These are phyloP conservation scores for Theocolax elegans DNA, from an alignment of 1,140 invertebrate genomes.

Conservation along the genomic window DNA sequence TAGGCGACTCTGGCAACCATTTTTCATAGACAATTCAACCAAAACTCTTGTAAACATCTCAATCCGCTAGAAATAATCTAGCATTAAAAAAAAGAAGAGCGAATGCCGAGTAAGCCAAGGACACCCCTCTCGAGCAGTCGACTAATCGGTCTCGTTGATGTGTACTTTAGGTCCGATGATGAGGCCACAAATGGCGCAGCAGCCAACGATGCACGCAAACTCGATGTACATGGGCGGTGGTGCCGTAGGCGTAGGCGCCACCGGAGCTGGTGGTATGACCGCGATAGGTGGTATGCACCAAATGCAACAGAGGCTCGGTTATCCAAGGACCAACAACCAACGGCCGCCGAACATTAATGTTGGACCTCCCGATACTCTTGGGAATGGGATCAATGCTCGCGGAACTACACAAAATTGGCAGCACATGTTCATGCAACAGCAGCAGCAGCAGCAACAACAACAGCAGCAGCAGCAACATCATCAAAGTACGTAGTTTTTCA, in stretches of 20 bases:
- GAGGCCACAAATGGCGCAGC: constrained; percentile 71
- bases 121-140: too few species aligned
- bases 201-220: constrained; percentile 59
- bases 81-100: too few species aligned
- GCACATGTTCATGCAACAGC: constrained; percentile 78
- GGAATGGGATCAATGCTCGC: constrained; percentile 60
- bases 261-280: constrained; percentile 63
- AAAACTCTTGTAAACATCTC: too few species aligned
- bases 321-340: constrained; percentile 66
- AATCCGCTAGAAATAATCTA: too few species aligned
- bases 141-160: too few species aligned
- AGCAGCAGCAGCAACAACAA: constrained; percentile 65
- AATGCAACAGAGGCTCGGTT: constrained; percentile 68
- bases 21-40: too few species aligned
- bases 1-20: too few species aligned
- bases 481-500: constrained; percentile 66
- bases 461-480: constrained; percentile 71
- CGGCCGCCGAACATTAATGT: constrained; percentile 70
- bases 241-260: constrained; percentile 58
- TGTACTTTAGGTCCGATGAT: constrained; percentile 77
- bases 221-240: constrained; percentile 64
- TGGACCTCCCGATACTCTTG: constrained; percentile 62
- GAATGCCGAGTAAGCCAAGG: too few species aligned
- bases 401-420: constrained; percentile 72
- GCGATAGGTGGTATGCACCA: constrained; percentile 67